These are phyloP conservation scores for Pterostichus madidus DNA, from an alignment of 2,888 invertebrate species.

Conservation along the genomic window DNA sequence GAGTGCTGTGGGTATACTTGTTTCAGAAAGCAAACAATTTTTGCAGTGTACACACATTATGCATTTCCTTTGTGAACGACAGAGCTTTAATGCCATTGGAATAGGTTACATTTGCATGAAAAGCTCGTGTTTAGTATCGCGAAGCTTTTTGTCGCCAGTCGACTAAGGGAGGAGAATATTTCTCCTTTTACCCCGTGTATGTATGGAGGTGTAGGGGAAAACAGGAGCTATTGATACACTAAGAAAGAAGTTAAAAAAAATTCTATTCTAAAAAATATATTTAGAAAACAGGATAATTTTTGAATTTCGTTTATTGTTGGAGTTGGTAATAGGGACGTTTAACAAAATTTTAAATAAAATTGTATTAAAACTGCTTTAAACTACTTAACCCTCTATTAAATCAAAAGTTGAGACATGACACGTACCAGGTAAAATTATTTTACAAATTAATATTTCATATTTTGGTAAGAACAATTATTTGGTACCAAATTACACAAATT, in stretches of 20 bases:
- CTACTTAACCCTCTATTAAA: too few relatives aligned
- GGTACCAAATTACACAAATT: too few relatives aligned
- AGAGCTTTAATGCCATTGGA: slow-evolving; percentile 72
- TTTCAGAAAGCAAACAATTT: slow-evolving; percentile 55
- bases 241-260: neutral
- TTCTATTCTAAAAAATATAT: too few relatives aligned
- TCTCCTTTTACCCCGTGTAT: neutral
- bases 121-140: slow-evolving; percentile 71
- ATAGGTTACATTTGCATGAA: slow-evolving; percentile 73
- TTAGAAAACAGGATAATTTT: too few relatives aligned
- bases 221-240: neutral
- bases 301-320: too few relatives aligned
- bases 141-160: slow-evolving; percentile 60
- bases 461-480: too few relatives aligned
- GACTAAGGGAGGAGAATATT: slow-evolving; percentile 32
- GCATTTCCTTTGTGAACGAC: slow-evolving; percentile 70
- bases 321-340: too few relatives aligned
- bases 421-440: too few relatives aligned
- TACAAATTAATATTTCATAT: too few relatives aligned
- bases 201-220: slow-evolving; percentile 4
- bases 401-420: too few relatives aligned
- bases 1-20: slow-evolving; percentile 15
- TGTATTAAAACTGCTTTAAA: too few relatives aligned
- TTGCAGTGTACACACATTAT: slow-evolving; percentile 63
- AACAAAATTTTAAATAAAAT: too few relatives aligned